Evolutionary conservation across 2,113 vertebrate species (phyloP).

Genomic region (Antigone vipio): DNA sequence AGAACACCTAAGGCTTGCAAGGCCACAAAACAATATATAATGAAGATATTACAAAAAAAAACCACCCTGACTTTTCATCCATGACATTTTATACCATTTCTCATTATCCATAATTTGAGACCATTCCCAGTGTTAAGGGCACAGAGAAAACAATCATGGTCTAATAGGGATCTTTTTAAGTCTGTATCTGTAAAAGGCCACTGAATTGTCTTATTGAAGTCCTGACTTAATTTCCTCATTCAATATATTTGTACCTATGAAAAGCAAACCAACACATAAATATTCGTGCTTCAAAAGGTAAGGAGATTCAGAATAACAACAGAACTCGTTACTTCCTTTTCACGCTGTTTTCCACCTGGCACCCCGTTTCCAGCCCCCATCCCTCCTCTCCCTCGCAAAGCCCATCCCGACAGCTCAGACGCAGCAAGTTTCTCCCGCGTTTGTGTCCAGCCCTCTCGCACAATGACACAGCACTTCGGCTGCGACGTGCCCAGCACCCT

Average conservation of each 20-base stretch:
- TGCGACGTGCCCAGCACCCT: rapidly evolving
- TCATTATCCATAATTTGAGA: background rate
- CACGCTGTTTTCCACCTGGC: background rate
- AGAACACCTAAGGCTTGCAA: background rate
- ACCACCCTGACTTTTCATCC: no score
- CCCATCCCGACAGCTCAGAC: rapidly evolving
- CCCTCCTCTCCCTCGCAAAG: background rate
- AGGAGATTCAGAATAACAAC: no score
- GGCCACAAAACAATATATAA: background rate
- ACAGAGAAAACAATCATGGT: background rate
- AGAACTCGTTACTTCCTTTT: background rate
- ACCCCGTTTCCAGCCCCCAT: background rate
- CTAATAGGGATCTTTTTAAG: rapidly evolving
- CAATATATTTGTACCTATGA: rapidly evolving
- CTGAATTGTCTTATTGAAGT: rapidly evolving
- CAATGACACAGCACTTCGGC: slow-evolving; percentile 3
- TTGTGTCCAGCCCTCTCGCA: background rate
- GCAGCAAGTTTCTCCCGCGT: rapidly evolving
- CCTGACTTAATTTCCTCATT: background rate
- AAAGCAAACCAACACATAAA: background rate
- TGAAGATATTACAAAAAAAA: background rate
- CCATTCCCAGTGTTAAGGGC: background rate
- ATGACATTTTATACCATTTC: background rate
- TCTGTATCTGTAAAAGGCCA: background rate
- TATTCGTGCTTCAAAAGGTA: background rate